Base-by-base conservation (phyloP, 2,888 invertebrate species). In the Hartigia nigra region DNA sequence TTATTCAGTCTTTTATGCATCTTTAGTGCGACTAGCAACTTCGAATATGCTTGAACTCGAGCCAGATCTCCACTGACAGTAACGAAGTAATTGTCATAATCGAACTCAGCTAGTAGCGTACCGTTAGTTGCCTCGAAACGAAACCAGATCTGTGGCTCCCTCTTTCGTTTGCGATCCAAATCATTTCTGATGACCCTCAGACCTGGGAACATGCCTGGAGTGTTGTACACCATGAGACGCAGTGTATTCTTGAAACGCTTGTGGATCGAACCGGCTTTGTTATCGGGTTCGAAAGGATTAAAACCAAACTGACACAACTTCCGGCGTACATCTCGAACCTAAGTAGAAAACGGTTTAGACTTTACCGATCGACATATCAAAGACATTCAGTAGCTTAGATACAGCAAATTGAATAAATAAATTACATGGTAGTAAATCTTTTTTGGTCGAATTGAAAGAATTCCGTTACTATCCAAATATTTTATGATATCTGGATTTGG, bases 61-160 rank as follows among this genome's bases (percentile, higher is more conserved):
- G 83, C 70, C 34, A 85, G 83, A 79, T 85, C 84, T 35, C 84
- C 84, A 75, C 76, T 80, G 12, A 86, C 80, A 32, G 83, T 82
- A 11, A 85, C 78, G 74, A 85, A 85, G 77, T 86, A 86, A 81
- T 86, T 84, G 75, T 86, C 86, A 74, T 81, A 86, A 78, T 86
- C 86, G 79, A 86, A 86, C 78, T 85, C 86, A 31, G 83, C 82
- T 4, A 74, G 55, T 12, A 85, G 76, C 9, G 84, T 82, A 39
- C 83, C 83, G 34, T 70, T 80, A 35, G 77, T 82, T 12, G 77
- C 75, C 76, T 85, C 85, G 70, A 84, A 85, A 78, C 39, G 78
- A 69, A 84, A 84, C 84, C 84, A 84, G 55, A 82, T 82, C 76
- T 85, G 84, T 39, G 84, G 82, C 74, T 86, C 84, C 12, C 85